A percentile compares a stretch with the other conserved stretches of the same genome.
These are phyloP conservation scores for Hyaena hyaena DNA, from an alignment of 2,113 vertebrate species.

Conservation along the genomic window DNA sequence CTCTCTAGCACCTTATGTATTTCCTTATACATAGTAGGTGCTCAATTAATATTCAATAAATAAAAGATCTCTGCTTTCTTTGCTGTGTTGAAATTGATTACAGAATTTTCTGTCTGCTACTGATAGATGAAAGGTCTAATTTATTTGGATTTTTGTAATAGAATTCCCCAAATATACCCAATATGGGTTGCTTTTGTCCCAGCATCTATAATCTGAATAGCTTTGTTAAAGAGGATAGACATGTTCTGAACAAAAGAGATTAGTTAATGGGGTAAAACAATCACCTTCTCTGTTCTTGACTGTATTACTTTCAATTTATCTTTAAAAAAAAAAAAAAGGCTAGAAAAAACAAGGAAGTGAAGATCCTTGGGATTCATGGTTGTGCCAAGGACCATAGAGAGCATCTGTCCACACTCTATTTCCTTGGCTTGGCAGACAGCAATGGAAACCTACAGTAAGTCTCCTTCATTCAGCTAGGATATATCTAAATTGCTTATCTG, in stretches of 20 bases:
- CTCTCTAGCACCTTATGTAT: not conserved
- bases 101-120: slow-evolving; percentile 33
- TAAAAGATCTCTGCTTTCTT: slow-evolving; percentile 52
- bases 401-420: slow-evolving; percentile 70
- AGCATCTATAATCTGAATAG: slow-evolving; percentile 42
- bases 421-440: slow-evolving; percentile 73
- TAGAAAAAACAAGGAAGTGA: slow-evolving; percentile 3
- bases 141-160: slow-evolving; percentile 57
- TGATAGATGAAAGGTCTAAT: slow-evolving; percentile 53
- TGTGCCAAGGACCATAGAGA: slow-evolving; percentile 74
- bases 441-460: slow-evolving; percentile 72
- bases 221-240: slow-evolving; percentile 52
- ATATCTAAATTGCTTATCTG: slow-evolving; percentile 73
- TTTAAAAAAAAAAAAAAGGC: not conserved
- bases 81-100: slow-evolving; percentile 46
- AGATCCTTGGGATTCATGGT: slow-evolving; percentile 54
- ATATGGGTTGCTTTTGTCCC: slow-evolving; percentile 45
- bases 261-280: slow-evolving; percentile 59
- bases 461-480: slow-evolving; percentile 70
- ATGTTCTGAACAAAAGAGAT: slow-evolving; percentile 56
- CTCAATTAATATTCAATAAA: slow-evolving; percentile 47
- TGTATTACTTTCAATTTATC: slow-evolving; percentile 61
- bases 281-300: slow-evolving; percentile 62
- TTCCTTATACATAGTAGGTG: slow-evolving; percentile 1
- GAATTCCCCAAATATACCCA: slow-evolving; percentile 38